A percentile compares a stretch with the other conserved stretches of the same genome.
These are phyloP conservation scores for Syngnathus rostellatus DNA, from an alignment of 2,797 vertebrate species.

Conservation along the genomic window DNA sequence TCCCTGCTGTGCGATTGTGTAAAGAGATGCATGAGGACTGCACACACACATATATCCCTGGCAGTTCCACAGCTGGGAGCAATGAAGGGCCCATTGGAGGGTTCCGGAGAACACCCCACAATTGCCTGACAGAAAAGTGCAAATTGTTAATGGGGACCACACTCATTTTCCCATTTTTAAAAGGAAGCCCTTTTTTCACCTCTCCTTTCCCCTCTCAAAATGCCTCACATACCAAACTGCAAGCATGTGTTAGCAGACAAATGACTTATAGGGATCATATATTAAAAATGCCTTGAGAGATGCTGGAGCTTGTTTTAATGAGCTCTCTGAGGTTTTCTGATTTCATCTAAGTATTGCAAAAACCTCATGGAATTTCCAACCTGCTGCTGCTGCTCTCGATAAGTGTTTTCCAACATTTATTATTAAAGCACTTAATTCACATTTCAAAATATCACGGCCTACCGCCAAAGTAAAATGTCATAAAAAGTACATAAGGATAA, in stretches of 20 bases:
- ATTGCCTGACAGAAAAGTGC: conserved; percentile 71
- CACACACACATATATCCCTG: conserved; percentile 37
- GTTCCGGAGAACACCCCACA: conserved; percentile 69
- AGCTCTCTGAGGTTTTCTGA: conserved; percentile 3
- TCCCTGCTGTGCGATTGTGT: not conserved
- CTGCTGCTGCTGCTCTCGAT: not conserved
- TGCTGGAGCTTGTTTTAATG: not conserved
- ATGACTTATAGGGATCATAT: not conserved
- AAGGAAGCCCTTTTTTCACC: conserved; percentile 56
- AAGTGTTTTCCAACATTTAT: not conserved
- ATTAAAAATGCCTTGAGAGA: not conserved
- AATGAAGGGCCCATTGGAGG: conserved; percentile 67
- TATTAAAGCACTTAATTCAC: not conserved
- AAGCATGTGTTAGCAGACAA: conserved; percentile 15
- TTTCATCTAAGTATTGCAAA: not conserved
- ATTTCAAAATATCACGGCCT: not conserved
- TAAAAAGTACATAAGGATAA: not conserved
- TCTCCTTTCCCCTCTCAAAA: conserved; percentile 48
- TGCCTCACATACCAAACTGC: conserved; percentile 50
- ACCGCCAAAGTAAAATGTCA: not conserved
- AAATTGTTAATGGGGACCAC: conserved; percentile 73
- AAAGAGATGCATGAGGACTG: not conserved
- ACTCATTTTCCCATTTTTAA: conserved; percentile 70
- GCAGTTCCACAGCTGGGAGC: conserved; percentile 72
- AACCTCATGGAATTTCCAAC: not conserved